Evolutionary conservation across 2,888 invertebrate genomes (phyloP).

Genomic region (Pseudeuparius sepicola): DNA sequence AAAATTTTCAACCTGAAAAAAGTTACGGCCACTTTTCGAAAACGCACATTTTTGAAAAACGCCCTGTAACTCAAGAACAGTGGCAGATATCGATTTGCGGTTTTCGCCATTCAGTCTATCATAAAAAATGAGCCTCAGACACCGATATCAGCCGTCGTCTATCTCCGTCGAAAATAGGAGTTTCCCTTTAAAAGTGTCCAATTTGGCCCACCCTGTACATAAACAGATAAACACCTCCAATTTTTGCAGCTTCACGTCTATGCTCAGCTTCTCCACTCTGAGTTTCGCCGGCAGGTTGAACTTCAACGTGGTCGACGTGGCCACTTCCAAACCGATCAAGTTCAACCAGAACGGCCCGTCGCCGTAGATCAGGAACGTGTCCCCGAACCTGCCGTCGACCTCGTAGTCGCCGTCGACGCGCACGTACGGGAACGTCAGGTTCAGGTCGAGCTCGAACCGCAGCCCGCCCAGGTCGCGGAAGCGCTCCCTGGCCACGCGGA

Average conservation of each 20-base stretch:
- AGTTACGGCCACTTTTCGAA: too few relatives aligned
- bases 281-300: slow-evolving; percentile 27
- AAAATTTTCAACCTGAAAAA: too few relatives aligned
- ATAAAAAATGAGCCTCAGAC: too few relatives aligned
- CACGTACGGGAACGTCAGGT: slow-evolving; percentile 36
- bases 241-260: slow-evolving; percentile 32
- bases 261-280: slow-evolving; percentile 28
- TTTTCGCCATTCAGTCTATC: too few relatives aligned
- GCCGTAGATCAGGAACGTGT: slow-evolving; percentile 34
- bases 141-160: too few relatives aligned
- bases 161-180: too few relatives aligned
- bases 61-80: too few relatives aligned
- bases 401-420: slow-evolving; percentile 36
- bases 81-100: too few relatives aligned
- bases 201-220: too few relatives aligned
- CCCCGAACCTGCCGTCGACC: slow-evolving; percentile 34
- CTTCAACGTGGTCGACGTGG: slow-evolving; percentile 31
- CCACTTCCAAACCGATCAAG: slow-evolving; percentile 33
- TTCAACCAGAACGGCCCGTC: slow-evolving; percentile 38
- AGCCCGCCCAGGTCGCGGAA: slow-evolving; percentile 32
- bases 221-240: slow-evolving; percentile 31
- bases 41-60: too few relatives aligned
- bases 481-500: slow-evolving; percentile 33
- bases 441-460: slow-evolving; percentile 32
- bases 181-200: too few relatives aligned